Evolutionary conservation across 2,888 invertebrate species (phyloP).

Genomic region (Stegophylla sp.): DNA sequence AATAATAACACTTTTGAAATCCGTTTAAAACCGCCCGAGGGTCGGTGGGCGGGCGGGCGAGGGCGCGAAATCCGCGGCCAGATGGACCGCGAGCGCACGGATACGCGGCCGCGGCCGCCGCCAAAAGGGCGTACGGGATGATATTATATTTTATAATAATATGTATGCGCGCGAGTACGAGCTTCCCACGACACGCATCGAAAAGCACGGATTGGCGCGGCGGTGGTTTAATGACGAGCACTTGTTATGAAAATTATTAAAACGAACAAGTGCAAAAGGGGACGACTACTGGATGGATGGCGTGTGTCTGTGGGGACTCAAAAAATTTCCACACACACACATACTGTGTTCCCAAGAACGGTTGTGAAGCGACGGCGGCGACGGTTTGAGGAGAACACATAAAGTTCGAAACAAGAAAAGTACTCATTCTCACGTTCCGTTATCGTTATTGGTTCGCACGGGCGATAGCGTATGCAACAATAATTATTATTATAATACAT

Average conservation of each 20-base stretch:
- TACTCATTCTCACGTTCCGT: conserved; percentile 49
- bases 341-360: not conserved
- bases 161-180: no score
- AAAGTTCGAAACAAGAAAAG: conserved; percentile 13
- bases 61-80: conserved; percentile 19
- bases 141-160: no score
- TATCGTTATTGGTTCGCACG: conserved; percentile 45
- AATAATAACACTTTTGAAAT: conserved; percentile 41
- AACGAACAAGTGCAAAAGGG: conserved; percentile 44
- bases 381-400: not conserved
- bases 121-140: not conserved
- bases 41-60: conserved; percentile 15
- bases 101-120: not conserved
- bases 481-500: no score
- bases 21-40: conserved; percentile 20
- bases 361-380: no score
- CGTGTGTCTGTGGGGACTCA: not conserved
- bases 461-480: conserved; percentile 11
- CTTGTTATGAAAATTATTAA: conserved; percentile 52
- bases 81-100: conserved; percentile 24
- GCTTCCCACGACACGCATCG: conserved; percentile 58
- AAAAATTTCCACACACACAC: conserved; percentile 23
- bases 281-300: not conserved
- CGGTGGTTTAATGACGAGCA: conserved; percentile 48
- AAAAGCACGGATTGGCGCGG: not conserved